Evolutionary conservation across 2,113 vertebrate species (phyloP).

Genomic region (Etheostoma cragini): DNA sequence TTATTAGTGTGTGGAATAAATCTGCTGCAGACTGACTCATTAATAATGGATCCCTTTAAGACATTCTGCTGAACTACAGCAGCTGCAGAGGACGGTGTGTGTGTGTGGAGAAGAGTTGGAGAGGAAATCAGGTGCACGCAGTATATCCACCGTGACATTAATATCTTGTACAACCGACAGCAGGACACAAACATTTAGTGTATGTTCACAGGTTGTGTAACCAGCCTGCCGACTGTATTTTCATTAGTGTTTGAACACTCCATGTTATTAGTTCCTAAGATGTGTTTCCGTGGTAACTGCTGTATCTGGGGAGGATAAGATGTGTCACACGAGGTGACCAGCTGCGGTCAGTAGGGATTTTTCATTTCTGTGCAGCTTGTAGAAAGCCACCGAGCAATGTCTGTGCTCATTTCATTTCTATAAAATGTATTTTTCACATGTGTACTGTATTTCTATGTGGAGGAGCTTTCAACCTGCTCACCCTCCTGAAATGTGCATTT

Average conservation of each 20-base stretch:
- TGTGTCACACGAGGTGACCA: slow-evolving; percentile 58
- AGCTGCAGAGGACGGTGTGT: slow-evolving; percentile 13
- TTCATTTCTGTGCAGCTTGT: slow-evolving; percentile 45
- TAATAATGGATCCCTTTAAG: slow-evolving; percentile 69
- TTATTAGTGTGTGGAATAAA: slow-evolving; percentile 70
- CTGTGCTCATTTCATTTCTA: slow-evolving; percentile 13
- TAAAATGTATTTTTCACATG: background rate
- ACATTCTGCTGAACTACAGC: slow-evolving; percentile 55
- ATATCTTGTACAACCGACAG: slow-evolving; percentile 20
- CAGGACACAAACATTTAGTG: slow-evolving; percentile 29
- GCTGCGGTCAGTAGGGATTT: slow-evolving; percentile 34
- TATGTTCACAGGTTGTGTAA: slow-evolving; percentile 23
- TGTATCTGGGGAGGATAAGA: slow-evolving; percentile 42
- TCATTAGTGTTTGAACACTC: slow-evolving; percentile 9
- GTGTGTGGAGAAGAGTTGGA: slow-evolving; percentile 7
- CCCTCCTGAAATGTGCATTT: slow-evolving; percentile 29
- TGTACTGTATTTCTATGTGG: background rate
- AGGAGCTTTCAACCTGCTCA: background rate
- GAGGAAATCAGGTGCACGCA: slow-evolving; percentile 39
- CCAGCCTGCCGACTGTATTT: slow-evolving; percentile 24
- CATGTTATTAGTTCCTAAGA: slow-evolving; percentile 47
- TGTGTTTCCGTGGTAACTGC: slow-evolving; percentile 74
- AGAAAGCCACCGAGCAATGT: slow-evolving; percentile 23
- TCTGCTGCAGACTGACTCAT: slow-evolving; percentile 62
- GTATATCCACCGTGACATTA: slow-evolving; percentile 48